Percentiles rank a stretch among this genome's conserved stretches.
phyloP scores from a whole-genome alignment of 2,113 vertebrate species.

The Cettia cetti region DNA sequence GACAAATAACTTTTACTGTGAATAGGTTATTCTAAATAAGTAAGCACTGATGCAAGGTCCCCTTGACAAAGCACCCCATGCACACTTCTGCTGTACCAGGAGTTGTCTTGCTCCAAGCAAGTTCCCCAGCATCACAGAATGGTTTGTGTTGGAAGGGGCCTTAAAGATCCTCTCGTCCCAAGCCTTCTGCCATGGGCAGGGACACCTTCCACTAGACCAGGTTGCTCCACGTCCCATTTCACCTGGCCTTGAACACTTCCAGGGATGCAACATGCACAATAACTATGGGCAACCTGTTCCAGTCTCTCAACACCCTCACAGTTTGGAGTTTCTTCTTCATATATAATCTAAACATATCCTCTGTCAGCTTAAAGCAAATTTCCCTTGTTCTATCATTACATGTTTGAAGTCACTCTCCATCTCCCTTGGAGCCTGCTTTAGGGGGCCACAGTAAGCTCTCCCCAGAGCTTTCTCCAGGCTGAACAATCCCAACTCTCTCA shows the following conservation, averaged over 20 bases:
- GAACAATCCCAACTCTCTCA: not conserved
- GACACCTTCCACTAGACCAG: not conserved
- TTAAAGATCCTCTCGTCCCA: not conserved
- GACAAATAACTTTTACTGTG: not conserved
- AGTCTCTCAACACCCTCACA: not conserved
- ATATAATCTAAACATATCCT: not conserved
- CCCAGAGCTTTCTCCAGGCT: not conserved
- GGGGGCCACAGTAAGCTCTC: not conserved
- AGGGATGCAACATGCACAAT: not conserved
- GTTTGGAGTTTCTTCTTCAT: not conserved
- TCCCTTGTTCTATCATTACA: not conserved
- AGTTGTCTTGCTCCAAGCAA: fast-evolving
- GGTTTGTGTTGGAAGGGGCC: not conserved
- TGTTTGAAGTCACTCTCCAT: not conserved
- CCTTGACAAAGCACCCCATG: not conserved
- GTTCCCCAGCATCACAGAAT: not conserved
- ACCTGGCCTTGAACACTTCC: not conserved
- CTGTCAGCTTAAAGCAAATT: not conserved
- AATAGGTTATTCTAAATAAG: not conserved
- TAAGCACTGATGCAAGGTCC: not conserved
- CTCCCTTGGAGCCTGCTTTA: not conserved
- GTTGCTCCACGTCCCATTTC: not conserved
- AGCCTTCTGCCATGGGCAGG: not conserved
- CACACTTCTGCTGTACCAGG: not conserved
- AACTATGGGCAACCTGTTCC: not conserved